These are phyloP conservation scores for Diacarnus erythraeanus DNA, from an alignment of 37 sponge, comb jelly and placozoan species.

Conservation along the genomic window DNA sequence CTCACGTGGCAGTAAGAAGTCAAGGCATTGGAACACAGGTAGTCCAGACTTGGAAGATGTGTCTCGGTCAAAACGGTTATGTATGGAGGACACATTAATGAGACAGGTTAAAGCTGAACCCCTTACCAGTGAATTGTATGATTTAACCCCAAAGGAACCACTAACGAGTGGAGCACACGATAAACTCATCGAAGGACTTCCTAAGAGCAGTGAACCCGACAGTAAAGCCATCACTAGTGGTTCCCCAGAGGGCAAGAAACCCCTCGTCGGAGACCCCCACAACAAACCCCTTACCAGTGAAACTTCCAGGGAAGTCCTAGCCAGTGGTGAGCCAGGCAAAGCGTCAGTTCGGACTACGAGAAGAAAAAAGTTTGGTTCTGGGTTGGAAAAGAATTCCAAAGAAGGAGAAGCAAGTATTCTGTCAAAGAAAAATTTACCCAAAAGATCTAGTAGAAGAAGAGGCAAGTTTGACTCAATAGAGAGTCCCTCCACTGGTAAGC, in stretches of 20 bases:
- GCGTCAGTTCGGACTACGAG: too few species aligned
- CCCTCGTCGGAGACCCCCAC: too few species aligned
- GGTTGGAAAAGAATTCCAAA: neutral
- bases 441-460: neutral
- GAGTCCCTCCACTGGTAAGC: neutral
- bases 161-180: neutral
- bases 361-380: too few species aligned
- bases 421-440: too few species aligned
- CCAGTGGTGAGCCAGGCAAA: neutral
- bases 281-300: too few species aligned
- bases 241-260: too few species aligned
- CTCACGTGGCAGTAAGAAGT: neutral
- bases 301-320: neutral
- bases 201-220: too few species aligned
- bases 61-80: neutral
- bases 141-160: neutral
- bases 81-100: neutral
- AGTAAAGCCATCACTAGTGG: too few species aligned
- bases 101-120: neutral
- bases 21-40: neutral
- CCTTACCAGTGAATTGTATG: too few species aligned
- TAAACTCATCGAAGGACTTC: too few species aligned
- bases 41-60: neutral
- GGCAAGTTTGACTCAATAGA: neutral
- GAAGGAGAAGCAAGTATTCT: neutral